A percentile compares a stretch with the other conserved stretches of the same genome.
Evolutionary conservation across 64 coral and sea anemone species (phyloP).

Genomic region (Trachythela sp.): DNA sequence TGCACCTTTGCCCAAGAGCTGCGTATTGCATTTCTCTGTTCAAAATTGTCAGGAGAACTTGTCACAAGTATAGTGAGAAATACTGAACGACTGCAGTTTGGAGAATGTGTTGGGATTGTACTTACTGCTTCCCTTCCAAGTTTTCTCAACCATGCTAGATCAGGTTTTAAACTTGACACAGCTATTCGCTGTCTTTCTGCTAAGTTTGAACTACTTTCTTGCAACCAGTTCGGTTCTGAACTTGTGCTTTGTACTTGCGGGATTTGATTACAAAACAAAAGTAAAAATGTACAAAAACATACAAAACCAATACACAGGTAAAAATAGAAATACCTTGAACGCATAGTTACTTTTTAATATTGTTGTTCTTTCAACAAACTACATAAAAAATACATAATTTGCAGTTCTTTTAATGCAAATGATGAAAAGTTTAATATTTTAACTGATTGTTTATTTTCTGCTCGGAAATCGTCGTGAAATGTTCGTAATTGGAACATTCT

Average conservation of each 20-base stretch:
- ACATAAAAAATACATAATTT: not conserved
- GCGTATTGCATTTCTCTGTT: constrained; percentile 2
- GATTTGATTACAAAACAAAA: not conserved
- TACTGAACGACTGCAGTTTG: not conserved
- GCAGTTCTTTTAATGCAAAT: no score
- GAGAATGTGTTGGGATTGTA: not conserved
- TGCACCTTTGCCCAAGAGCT: not conserved
- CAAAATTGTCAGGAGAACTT: not conserved
- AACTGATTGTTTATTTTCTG: no score
- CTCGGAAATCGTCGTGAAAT: no score
- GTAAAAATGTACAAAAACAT: not conserved
- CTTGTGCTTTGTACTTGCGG: not conserved
- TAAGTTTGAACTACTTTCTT: not conserved
- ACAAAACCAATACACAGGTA: not conserved
- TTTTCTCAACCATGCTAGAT: not conserved
- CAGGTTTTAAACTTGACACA: not conserved
- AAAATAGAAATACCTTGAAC: not conserved
- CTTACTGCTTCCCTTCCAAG: not conserved
- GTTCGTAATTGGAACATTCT: no score
- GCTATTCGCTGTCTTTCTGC: not conserved
- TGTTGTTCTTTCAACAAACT: not conserved
- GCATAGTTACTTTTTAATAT: not conserved
- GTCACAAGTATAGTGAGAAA: not conserved
- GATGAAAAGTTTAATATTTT: no score
- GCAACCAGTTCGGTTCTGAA: not conserved